Conservation (phyloP, 2,113 vertebrate species). For the Aldabrachelys gigantea region DNA sequence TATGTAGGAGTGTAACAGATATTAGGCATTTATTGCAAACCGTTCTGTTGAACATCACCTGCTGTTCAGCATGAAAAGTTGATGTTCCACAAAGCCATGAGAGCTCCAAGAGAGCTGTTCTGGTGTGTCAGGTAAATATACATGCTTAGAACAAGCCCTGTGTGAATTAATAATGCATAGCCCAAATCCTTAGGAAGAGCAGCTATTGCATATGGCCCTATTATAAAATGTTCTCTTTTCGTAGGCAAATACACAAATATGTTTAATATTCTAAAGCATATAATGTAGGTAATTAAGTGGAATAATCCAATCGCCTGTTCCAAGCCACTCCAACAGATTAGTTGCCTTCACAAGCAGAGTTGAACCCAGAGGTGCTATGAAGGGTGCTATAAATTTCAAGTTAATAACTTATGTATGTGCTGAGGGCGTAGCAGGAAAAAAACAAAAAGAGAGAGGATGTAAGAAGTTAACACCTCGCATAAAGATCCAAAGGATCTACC, state of each 20-base stretch:
- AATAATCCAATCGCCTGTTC: background rate
- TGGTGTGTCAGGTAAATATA: constrained; percentile 48
- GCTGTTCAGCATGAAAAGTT: constrained; percentile 63
- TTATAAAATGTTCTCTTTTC: background rate
- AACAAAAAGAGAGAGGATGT: background rate
- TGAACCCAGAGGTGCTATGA: accelerated
- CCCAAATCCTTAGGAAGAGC: constrained; percentile 41
- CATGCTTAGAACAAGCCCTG: constrained; percentile 20
- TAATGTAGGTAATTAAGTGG: constrained; percentile 26
- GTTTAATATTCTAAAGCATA: constrained; percentile 30
- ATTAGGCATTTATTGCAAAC: constrained; percentile 52
- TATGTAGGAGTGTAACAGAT: constrained; percentile 12
- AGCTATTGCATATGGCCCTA: background rate
- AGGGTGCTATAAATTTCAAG: background rate
- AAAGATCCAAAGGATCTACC: background rate
- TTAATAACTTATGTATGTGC: background rate
- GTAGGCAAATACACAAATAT: constrained; percentile 39
- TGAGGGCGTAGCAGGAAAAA: background rate
- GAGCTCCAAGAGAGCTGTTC: constrained; percentile 47
- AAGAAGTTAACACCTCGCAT: background rate
- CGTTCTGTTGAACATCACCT: constrained; percentile 67
- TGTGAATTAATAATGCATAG: constrained; percentile 60
- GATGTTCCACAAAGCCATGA: constrained; percentile 64
- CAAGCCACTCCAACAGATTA: background rate
- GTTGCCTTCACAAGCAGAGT: accelerated